phyloP scores from a whole-genome alignment of 2,797 vertebrate genomes.

The Babyrousa celebensis region DNA sequence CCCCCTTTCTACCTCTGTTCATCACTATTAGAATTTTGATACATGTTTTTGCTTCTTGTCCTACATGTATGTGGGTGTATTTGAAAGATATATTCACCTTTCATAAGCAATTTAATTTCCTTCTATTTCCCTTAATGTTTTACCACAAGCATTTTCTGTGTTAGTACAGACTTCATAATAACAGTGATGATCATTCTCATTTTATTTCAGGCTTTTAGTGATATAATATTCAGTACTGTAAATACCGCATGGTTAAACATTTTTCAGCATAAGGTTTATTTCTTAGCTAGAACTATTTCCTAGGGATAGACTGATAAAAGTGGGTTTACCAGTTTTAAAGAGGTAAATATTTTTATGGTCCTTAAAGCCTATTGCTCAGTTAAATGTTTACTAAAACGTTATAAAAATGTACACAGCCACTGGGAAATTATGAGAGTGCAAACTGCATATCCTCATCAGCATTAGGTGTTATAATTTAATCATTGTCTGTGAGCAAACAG shows the following conservation, averaged over 20 bases:
- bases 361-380: constrained; percentile 21
- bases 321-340: neutral
- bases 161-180: neutral
- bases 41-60: neutral
- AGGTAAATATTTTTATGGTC: constrained; percentile 12
- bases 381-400: constrained; percentile 51
- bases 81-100: neutral
- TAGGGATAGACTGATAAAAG: neutral
- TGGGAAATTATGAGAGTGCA: neutral
- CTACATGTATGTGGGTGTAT: neutral
- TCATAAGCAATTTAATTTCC: constrained; percentile 12
- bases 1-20: neutral
- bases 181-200: neutral
- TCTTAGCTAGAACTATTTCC: neutral
- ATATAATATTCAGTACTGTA: neutral
- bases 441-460: neutral
- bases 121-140: neutral
- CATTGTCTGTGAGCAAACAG: neutral
- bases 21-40: neutral
- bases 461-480: neutral
- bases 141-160: neutral
- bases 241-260: neutral
- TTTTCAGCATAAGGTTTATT: constrained; percentile 6
- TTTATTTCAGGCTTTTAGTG: neutral
- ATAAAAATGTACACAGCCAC: constrained; percentile 2